Conservation (phyloP, 2,797 vertebrate genomes). For the Mus minutoides region DNA sequence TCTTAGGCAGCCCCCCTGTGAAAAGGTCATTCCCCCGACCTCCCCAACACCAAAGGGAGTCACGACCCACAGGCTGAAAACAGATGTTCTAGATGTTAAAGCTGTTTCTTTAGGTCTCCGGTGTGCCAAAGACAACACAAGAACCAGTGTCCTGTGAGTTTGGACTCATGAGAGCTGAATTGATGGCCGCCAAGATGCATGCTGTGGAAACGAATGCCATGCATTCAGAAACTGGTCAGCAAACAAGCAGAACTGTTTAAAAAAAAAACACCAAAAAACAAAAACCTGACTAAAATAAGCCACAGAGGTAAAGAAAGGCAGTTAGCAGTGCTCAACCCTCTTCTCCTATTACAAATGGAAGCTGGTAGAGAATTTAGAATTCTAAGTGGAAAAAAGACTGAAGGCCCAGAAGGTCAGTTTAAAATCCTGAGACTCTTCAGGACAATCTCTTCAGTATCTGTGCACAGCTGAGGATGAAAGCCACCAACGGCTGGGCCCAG, state of each 20-base stretch:
- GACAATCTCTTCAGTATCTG: background rate
- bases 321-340: background rate
- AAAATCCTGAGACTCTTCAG: background rate
- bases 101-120: background rate
- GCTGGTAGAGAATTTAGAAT: background rate
- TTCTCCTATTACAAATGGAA: conserved; percentile 39
- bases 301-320: conserved; percentile 46
- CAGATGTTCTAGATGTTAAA: background rate
- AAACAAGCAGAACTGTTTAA: background rate
- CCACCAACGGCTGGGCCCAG: background rate
- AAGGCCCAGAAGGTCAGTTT: background rate
- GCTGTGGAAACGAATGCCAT: background rate
- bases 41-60: background rate
- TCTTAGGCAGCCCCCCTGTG: background rate
- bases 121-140: fast-evolving
- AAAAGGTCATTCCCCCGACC: background rate
- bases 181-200: background rate
- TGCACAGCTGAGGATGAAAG: too few relatives aligned
- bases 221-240: background rate
- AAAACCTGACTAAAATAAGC: background rate
- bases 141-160: background rate
- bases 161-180: background rate
- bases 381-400: background rate
- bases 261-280: background rate
- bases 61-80: background rate